These are phyloP conservation scores for Caradrina clavipalpis DNA, from an alignment of 2,888 invertebrate species.

Conservation along the genomic window DNA sequence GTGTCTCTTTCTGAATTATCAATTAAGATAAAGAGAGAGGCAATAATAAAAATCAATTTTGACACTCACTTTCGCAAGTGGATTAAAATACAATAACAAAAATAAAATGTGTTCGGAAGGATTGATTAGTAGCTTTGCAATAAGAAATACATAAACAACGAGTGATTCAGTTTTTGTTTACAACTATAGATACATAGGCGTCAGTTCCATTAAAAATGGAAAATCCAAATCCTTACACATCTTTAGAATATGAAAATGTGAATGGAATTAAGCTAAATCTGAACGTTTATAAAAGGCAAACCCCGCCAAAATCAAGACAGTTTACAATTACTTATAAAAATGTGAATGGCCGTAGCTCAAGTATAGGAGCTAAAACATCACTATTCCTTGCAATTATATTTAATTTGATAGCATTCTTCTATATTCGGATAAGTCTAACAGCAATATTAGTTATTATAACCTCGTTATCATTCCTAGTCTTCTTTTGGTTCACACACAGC, in stretches of 20 bases:
- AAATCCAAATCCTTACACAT: conserved; percentile 36
- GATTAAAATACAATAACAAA: conserved; percentile 1
- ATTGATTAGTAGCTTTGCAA: background rate
- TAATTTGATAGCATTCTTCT: conserved; percentile 79
- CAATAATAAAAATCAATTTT: conserved; percentile 14
- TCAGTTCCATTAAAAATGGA: conserved; percentile 14
- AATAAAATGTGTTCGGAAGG: background rate
- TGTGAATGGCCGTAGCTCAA: conserved; percentile 67
- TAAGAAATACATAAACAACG: background rate
- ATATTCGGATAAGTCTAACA: conserved; percentile 79
- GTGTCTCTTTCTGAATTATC: conserved; percentile 20
- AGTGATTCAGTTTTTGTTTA: conserved; percentile 3
- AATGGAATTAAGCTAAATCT: conserved; percentile 82
- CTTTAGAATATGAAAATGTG: conserved; percentile 80
- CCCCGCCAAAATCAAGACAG: conserved; percentile 77
- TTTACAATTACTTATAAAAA: conserved; percentile 83
- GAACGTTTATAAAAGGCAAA: conserved; percentile 73
- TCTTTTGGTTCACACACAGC: conserved; percentile 86
- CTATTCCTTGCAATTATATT: conserved; percentile 79
- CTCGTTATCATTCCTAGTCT: conserved; percentile 78
- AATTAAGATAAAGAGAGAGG: background rate
- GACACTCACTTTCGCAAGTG: background rate
- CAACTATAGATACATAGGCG: background rate
- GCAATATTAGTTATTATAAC: conserved; percentile 78
- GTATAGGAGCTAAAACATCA: conserved; percentile 76